Conservation (phyloP, 2,797 vertebrate genomes). For the Masticophis lateralis region DNA sequence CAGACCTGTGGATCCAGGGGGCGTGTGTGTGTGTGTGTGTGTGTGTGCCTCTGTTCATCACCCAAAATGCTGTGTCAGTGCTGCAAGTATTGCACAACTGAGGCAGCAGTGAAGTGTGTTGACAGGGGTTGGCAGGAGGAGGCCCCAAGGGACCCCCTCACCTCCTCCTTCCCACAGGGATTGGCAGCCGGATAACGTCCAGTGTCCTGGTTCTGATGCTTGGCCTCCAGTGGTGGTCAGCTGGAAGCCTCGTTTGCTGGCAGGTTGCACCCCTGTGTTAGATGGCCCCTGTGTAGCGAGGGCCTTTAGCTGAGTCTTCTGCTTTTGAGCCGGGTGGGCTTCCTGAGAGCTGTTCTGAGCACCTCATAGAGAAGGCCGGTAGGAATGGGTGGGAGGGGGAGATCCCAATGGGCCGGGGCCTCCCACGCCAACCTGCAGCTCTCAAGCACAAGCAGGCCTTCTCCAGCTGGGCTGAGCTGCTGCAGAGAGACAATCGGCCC, state of each 20-base stretch:
- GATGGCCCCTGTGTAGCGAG: background rate
- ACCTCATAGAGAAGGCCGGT: too few species aligned
- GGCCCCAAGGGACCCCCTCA: background rate
- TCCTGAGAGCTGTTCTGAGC: background rate
- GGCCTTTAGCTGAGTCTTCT: background rate
- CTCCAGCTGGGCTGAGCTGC: background rate
- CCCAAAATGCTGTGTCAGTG: background rate
- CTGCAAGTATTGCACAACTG: background rate
- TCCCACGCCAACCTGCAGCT: background rate
- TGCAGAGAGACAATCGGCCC: background rate
- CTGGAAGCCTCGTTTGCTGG: background rate
- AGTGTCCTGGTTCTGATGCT: background rate
- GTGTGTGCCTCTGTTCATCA: background rate
- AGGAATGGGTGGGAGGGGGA: too few species aligned
- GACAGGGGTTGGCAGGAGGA: background rate
- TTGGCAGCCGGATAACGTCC: background rate
- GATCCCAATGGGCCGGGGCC: background rate
- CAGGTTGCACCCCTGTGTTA: background rate
- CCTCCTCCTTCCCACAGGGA: background rate
- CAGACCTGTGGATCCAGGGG: background rate
- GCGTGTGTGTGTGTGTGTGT: too few species aligned
- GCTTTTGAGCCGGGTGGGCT: background rate
- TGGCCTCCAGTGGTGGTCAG: background rate
- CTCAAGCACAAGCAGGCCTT: background rate
- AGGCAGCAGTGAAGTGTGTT: background rate